phyloP scores from a whole-genome alignment of 35 echinoderm and acorn worm species.

The Diadema setosum region DNA sequence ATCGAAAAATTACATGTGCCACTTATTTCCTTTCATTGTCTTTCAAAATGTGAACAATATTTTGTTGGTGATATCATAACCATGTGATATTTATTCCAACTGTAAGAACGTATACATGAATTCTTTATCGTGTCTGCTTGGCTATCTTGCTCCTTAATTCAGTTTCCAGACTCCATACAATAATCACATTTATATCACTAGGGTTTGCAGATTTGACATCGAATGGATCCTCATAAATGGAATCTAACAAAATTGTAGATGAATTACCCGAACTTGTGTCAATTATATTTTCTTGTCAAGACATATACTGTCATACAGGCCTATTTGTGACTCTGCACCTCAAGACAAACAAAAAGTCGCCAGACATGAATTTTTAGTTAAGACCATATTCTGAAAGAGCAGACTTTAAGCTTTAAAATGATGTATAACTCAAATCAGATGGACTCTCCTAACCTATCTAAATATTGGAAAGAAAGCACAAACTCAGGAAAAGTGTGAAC shows the following conservation, averaged over 20 bases:
- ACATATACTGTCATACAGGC: background rate
- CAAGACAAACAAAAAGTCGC: too few species aligned
- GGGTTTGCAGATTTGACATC: background rate
- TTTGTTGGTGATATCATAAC: background rate
- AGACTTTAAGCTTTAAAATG: too few species aligned
- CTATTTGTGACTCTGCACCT: too few species aligned
- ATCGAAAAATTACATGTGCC: background rate
- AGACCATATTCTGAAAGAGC: too few species aligned
- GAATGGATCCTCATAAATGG: background rate
- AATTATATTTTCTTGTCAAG: background rate
- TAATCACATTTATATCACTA: background rate
- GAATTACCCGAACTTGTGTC: background rate
- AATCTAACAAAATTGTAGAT: background rate
- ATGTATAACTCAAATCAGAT: too few species aligned
- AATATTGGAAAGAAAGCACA: too few species aligned
- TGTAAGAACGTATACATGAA: background rate
- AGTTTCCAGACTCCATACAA: background rate
- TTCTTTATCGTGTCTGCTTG: background rate
- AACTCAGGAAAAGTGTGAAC: too few species aligned
- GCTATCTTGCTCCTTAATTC: background rate
- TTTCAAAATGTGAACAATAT: background rate
- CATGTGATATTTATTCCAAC: background rate
- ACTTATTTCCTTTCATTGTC: background rate
- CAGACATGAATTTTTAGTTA: too few species aligned
- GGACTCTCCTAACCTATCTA: too few species aligned